Base-by-base conservation (phyloP, 1,140 invertebrate species). In the Drosophila micromelanica region DNA sequence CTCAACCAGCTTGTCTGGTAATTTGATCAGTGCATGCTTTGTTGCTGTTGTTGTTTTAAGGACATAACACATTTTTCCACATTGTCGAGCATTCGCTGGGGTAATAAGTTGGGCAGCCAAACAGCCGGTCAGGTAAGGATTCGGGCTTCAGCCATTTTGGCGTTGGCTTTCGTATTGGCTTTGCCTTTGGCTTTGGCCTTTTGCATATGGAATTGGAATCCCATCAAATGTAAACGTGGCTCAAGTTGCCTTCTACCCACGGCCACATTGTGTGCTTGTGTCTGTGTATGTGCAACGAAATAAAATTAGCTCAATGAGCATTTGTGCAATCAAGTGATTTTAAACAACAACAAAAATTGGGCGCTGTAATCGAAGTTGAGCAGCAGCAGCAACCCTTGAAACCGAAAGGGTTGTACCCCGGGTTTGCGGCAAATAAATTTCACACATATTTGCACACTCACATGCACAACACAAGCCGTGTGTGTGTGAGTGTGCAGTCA, bases 311-410 rank as follows among this genome's bases (percentile, higher is more conserved):
- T 78, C 85, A 90, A 89, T 89, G 84, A 89, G 84, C 84, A 89
- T 89, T 89, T 89, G 85, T 90, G 84, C 84, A 89, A 89, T 89
- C 84, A 89, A 90, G 80, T 89, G 84, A 90, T 80, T 90, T 90
- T 72, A 89, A 84, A 80, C 76, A 82, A 77, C 68, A 78, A 77
- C 68, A 78, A 76, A 78, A 73, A 56, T 76, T 67, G 62, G 65
- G 46, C 42, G 17, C 65, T 75, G 73, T 71, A 75, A 70, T 74
- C 65, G 73, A 60, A 71, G 59, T 51, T 73, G 73, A 61, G 46
- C 64, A 63, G 61, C 45, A 42, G 35, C 13, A 59, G 67, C 68
- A 76, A 78, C 76, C 78, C 78, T 74, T 61, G 56, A 12, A 35
- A 37, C 38, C 13, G 15, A 73, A 78, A 80, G 76, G 77, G 77